Evolutionary conservation across 2,888 invertebrate genomes (phyloP), one percentile per base, ranked within the genome.

Genomic region (Leptarthrus brevirostris): DNA sequence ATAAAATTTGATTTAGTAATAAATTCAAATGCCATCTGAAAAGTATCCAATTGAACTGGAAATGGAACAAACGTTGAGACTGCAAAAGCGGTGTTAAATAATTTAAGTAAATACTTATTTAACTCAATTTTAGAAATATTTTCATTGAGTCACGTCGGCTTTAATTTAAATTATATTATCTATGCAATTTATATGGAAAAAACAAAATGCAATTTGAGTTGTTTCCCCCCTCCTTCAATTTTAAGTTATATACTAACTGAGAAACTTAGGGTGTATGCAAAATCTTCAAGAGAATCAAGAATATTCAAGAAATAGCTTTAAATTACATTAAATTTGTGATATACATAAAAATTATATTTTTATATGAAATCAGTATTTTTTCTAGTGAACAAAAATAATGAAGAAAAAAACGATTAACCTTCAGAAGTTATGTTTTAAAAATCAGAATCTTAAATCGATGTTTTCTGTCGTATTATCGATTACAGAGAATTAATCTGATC

Each of bases 321-420:
- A 49, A 69, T 69, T 69, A 52, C 47, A 34, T 52, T 34, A 69
- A 52, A 69, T 69, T 69, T 69, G 69, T 69, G 69, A 69, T 69
- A 69, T 69, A 10, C 52, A 47, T 69, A 69, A 69, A 69, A 69
- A 69, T 69, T 52, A 52, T 52, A 52, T 69, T 69, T 69, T 69
- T 69, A 22, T 69, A 52, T 34, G 34, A 52, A 69, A 49, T 69
- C 69, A 69, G 69, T 69, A 69, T 69, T 69, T 69, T 53, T 69
- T 49, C 52, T 69, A 69, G 69, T 52, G 34, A 49, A 34, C 30
- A 34, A 69, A 69, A 69, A 24, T 22, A 30, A 66, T 20, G n/a
- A 44, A 22, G 14, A 26, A 47, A n/a, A 24, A 18, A 49, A 26
- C 24, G 34, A 69, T n/a, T 69, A 52, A 69, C 24, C 49, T 49